Conservation (phyloP, 2,113 vertebrate genomes). For the Leptodactylus fuscus region DNA sequence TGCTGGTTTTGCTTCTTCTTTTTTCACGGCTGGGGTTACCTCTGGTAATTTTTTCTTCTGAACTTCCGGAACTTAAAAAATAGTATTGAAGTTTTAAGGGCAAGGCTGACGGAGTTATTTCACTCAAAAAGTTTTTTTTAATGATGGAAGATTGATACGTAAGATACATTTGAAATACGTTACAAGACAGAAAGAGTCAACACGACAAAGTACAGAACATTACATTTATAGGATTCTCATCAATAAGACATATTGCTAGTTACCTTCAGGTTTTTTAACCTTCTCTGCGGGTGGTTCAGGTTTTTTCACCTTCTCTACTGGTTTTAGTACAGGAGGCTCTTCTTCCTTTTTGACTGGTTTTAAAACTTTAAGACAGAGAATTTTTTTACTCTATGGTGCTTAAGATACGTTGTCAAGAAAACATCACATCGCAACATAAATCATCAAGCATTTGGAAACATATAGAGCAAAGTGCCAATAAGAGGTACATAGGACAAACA, state of each 20-base stretch:
- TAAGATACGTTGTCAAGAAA: background rate
- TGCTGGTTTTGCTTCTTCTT: conserved; percentile 66
- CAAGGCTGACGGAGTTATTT: background rate
- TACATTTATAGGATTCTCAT: background rate
- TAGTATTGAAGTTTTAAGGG: conserved; percentile 56
- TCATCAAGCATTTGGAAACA: background rate
- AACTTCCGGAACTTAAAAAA: conserved; percentile 75
- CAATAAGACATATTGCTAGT: conserved; percentile 55
- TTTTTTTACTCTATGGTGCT: conserved; percentile 56
- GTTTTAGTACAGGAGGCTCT: conserved; percentile 77
- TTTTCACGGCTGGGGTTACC: conserved; percentile 69
- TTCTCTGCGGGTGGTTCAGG: conserved; percentile 73
- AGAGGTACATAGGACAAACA: background rate
- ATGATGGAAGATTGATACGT: background rate
- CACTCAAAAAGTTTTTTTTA: background rate
- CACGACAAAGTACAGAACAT: background rate
- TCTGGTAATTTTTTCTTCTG: conserved; percentile 71
- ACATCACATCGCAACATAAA: background rate
- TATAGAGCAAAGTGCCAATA: background rate
- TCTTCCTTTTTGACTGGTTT: conserved; percentile 72
- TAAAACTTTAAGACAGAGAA: conserved; percentile 78
- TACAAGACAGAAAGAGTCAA: conserved; percentile 23
- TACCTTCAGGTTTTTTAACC: conserved; percentile 80
- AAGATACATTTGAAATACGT: background rate
- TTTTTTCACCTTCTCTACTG: conserved; percentile 79